These are phyloP conservation scores for Sipunculus nudus DNA, from an alignment of 2,888 invertebrate genomes.

Conservation along the genomic window DNA sequence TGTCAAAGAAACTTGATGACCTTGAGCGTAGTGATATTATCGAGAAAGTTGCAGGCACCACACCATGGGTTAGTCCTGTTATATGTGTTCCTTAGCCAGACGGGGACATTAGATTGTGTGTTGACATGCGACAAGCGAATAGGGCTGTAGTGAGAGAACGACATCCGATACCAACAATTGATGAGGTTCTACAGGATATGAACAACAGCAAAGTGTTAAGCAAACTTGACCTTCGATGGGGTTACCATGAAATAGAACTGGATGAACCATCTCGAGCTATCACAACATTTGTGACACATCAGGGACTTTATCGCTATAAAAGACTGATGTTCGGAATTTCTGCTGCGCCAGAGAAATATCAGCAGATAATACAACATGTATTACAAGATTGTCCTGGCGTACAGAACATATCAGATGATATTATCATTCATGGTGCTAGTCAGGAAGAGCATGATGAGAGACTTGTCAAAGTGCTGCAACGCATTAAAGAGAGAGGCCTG, in stretches of 20 bases:
- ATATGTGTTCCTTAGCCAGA: no score
- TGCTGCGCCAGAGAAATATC: conserved; percentile 24
- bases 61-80: no score
- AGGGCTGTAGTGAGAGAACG: conserved; percentile 26
- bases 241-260: conserved; percentile 20
- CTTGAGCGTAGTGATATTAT: no score
- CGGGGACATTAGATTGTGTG: no score
- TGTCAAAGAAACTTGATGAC: no score
- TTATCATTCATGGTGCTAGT: neutral
- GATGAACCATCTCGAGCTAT: conserved; percentile 10
- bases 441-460: conserved; percentile 10
- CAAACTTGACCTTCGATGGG: conserved; percentile 15
- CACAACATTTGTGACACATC: conserved; percentile 16
- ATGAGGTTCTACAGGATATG: conserved; percentile 12
- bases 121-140: conserved; percentile 35
- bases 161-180: conserved; percentile 28
- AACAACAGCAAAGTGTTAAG: conserved; percentile 6
- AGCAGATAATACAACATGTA: conserved; percentile 11
- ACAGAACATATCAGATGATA: conserved; percentile 12
- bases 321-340: conserved; percentile 16
- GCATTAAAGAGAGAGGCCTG: conserved; percentile 10
- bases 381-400: conserved; percentile 9
- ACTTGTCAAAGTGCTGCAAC: conserved; percentile 18
- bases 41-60: no score
- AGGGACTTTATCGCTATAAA: conserved; percentile 19